phyloP scores from a whole-genome alignment of 1,140 invertebrate species.

The Ooceraea biroi region DNA sequence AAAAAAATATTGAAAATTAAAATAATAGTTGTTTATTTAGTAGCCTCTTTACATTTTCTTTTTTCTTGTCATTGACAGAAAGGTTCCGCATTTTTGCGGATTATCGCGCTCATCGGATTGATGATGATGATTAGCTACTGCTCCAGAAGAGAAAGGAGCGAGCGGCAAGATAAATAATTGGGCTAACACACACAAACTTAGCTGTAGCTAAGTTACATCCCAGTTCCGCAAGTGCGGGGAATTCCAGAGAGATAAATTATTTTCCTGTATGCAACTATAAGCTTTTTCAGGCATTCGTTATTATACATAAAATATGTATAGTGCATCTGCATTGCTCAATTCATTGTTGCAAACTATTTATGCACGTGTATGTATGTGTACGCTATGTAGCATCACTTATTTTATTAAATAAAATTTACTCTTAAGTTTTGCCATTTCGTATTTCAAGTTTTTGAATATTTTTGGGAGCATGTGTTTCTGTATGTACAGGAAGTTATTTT shows the following conservation, averaged over 20 bases:
- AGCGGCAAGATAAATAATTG: constrained; percentile 18
- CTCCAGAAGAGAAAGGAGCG: not conserved
- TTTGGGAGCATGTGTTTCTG: too few relatives aligned
- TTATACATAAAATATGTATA: not conserved
- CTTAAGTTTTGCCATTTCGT: not conserved
- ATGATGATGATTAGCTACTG: not conserved
- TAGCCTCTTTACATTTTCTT: not conserved
- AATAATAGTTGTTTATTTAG: constrained; percentile 3
- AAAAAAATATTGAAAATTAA: not conserved
- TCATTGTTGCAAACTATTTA: not conserved
- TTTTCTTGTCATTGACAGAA: constrained; percentile 16
- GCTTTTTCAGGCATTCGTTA: constrained; percentile 1
- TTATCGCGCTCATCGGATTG: not conserved
- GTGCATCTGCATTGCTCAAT: not conserved
- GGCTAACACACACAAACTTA: not conserved
- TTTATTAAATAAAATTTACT: not conserved
- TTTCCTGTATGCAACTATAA: not conserved
- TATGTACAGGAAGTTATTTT: too few relatives aligned
- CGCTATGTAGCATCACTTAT: too few relatives aligned
- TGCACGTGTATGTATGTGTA: too few relatives aligned
- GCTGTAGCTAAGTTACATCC: not conserved
- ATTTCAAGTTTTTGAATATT: not conserved
- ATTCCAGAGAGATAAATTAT: constrained; percentile 14
- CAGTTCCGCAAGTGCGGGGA: not conserved
- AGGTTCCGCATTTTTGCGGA: not conserved